Conservation (phyloP, 1,140 invertebrate genomes). For the Drosophila busckii region DNA sequence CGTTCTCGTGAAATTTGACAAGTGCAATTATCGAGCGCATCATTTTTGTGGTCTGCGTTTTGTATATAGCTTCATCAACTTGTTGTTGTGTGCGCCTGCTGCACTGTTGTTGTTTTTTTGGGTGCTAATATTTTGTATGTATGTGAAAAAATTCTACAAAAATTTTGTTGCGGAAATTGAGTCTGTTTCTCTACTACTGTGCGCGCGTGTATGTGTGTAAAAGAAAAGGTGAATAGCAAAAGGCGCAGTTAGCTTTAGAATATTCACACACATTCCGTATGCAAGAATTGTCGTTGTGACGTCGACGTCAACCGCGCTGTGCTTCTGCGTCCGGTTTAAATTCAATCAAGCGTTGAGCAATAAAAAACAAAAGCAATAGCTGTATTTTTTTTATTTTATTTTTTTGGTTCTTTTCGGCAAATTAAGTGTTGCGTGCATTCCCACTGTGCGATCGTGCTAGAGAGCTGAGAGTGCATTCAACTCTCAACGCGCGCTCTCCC, state of each 20-base stretch:
- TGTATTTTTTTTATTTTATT: constrained; percentile 8
- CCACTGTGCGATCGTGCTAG: constrained; percentile 1
- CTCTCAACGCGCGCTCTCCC: constrained; percentile 17
- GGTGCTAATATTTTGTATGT: constrained; percentile 31
- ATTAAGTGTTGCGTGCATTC: constrained; percentile 7
- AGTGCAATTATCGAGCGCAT: constrained; percentile 37
- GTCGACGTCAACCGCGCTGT: constrained; percentile 16
- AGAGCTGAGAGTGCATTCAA: constrained; percentile 43
- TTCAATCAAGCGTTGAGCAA: constrained; percentile 61
- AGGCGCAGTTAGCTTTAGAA: constrained; percentile 36
- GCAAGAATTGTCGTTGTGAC: constrained; percentile 49
- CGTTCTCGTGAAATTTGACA: constrained; percentile 5
- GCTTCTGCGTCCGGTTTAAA: constrained; percentile 52
- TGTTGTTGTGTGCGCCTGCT: neutral
- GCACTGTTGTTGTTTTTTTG: constrained; percentile 14
- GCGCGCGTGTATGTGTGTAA: constrained; percentile 25
- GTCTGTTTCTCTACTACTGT: constrained; percentile 9
- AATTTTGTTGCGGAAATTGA: constrained; percentile 42
- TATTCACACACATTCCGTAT: constrained; percentile 40
- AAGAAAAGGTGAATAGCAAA: constrained; percentile 48
- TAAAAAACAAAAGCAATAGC: constrained; percentile 18
- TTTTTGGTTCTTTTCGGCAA: neutral
- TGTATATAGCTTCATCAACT: constrained; percentile 2
- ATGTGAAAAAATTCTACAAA: constrained; percentile 18
- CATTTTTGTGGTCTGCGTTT: neutral